Percentiles rank a stretch among this genome's conserved stretches.
Evolutionary conservation across 1,140 invertebrate species (phyloP).

Genomic region (Brachystomella parvula): DNA sequence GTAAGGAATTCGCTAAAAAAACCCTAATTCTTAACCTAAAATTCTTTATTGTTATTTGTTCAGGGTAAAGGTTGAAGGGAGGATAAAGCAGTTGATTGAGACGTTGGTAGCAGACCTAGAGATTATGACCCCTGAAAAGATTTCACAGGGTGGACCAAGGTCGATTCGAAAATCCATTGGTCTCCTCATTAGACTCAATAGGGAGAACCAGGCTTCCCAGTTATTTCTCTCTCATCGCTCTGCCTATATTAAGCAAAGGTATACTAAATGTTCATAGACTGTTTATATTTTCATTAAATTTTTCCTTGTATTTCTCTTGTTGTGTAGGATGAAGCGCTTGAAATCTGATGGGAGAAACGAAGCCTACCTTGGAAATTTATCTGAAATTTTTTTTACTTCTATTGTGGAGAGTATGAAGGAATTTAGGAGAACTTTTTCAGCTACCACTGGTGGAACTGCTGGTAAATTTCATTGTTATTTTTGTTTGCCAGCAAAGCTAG

Average conservation of each 20-base stretch:
- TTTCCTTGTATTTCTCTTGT: neutral
- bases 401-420: conserved; percentile 78
- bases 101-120: conserved; percentile 82
- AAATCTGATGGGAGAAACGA: conserved; percentile 80
- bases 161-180: conserved; percentile 75
- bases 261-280: neutral
- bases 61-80: conserved; percentile 58
- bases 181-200: conserved; percentile 76
- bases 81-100: conserved; percentile 68
- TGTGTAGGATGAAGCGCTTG: conserved; percentile 59
- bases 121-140: conserved; percentile 69
- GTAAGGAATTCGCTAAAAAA: conserved; percentile 22
- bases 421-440: conserved; percentile 71
- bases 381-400: conserved; percentile 78
- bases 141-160: conserved; percentile 82
- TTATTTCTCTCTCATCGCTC: conserved; percentile 35
- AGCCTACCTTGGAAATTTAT: conserved; percentile 73
- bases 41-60: conserved; percentile 41
- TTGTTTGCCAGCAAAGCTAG: too few species aligned
- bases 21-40: conserved; percentile 36
- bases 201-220: conserved; percentile 47
- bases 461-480: too few species aligned
- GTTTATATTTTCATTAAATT: conserved; percentile 35
- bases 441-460: conserved; percentile 61
- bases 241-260: conserved; percentile 36